Conservation (phyloP, 2,888 invertebrate species). For the Mimumesa dahlbomi region DNA sequence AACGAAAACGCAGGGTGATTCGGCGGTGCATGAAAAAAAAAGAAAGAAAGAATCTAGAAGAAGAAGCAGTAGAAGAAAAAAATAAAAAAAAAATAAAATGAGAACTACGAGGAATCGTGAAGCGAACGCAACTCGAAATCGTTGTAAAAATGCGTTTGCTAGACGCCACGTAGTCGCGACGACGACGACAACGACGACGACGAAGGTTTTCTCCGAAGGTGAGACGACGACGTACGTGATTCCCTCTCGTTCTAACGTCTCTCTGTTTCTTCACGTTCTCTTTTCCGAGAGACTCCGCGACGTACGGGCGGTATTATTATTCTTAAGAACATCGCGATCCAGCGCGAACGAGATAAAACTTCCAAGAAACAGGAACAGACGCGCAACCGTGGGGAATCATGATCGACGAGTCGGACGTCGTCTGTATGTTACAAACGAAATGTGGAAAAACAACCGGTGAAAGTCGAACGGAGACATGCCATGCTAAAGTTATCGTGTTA, state of each 20-base stretch:
- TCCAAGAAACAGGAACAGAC: not conserved
- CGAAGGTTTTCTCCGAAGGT: constrained; percentile 31
- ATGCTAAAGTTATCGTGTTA: too few relatives aligned
- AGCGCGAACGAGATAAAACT: constrained; percentile 11
- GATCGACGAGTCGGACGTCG: constrained; percentile 36
- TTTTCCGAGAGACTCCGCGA: not conserved
- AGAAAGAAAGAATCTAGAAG: too few relatives aligned
- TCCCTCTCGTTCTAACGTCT: constrained; percentile 13
- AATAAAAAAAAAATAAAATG: too few relatives aligned
- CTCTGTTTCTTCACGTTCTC: not conserved
- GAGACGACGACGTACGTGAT: constrained; percentile 38
- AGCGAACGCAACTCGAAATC: constrained; percentile 13
- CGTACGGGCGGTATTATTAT: constrained; percentile 33
- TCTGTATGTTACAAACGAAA: too few relatives aligned
- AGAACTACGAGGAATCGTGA: not conserved
- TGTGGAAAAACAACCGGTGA: too few relatives aligned
- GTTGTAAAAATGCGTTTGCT: constrained; percentile 37
- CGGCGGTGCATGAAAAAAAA: not conserved
- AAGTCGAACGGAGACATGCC: too few relatives aligned
- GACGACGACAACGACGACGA: not conserved
- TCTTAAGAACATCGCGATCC: constrained; percentile 37
- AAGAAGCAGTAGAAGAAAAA: too few relatives aligned
- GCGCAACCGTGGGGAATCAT: constrained; percentile 25
- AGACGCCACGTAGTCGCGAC: constrained; percentile 49
- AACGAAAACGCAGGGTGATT: constrained; percentile 6